phyloP scores from a whole-genome alignment of 2,797 vertebrate genomes.

The Malurus splendens region DNA sequence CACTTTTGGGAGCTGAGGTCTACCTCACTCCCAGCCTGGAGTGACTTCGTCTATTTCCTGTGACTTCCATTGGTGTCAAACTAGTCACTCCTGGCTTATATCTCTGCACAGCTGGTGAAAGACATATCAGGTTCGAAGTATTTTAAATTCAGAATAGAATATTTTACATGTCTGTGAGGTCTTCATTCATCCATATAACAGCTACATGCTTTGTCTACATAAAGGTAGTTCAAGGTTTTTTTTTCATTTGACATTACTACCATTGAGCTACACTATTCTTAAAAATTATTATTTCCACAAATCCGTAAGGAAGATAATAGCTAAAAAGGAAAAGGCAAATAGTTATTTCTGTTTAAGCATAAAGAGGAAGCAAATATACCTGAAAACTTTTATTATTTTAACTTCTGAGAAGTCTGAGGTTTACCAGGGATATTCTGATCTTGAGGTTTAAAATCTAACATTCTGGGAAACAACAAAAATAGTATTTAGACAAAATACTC shows the following conservation, averaged over 20 bases:
- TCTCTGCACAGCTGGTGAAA: neutral
- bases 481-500: neutral
- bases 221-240: neutral
- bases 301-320: neutral
- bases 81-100: neutral
- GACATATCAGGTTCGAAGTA: neutral
- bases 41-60: neutral
- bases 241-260: neutral
- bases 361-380: neutral
- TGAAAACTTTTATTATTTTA: neutral
- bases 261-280: neutral
- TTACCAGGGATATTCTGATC: neutral
- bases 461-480: neutral
- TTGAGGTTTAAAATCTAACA: neutral
- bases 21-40: neutral
- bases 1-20: neutral
- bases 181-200: neutral
- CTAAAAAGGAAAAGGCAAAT: neutral
- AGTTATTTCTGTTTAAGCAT: neutral
- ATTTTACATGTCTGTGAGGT: neutral
- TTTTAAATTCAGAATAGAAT: neutral
- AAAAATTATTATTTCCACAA: neutral
- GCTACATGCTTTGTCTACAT: neutral
- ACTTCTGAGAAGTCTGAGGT: neutral
- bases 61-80: neutral